phyloP scores from a whole-genome alignment of 2,888 invertebrate genomes.

The Exocentrus adspersus region DNA sequence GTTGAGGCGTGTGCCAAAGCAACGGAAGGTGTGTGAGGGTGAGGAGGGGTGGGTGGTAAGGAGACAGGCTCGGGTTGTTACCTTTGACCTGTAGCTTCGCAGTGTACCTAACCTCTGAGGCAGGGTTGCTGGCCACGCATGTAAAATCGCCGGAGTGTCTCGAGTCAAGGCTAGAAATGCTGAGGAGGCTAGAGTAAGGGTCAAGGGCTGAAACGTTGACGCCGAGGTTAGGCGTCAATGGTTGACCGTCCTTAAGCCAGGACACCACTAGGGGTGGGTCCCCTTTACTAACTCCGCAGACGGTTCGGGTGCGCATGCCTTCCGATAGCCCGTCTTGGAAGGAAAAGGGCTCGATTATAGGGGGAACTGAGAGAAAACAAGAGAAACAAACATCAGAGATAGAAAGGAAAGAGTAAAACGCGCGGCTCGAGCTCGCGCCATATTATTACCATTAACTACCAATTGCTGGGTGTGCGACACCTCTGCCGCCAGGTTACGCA shows the following conservation, averaged over 20 bases:
- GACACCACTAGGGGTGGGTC: slow-evolving; percentile 82
- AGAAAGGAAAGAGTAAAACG: slow-evolving; percentile 64
- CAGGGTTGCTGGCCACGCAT: slow-evolving; percentile 82
- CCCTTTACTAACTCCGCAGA: slow-evolving; percentile 83
- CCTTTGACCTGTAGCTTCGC: slow-evolving; percentile 85
- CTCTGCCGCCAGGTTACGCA: slow-evolving; percentile 77
- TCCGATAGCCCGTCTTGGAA: slow-evolving; percentile 85
- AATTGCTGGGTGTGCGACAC: slow-evolving; percentile 78
- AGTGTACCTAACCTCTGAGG: slow-evolving; percentile 81
- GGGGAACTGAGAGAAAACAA: slow-evolving; percentile 74
- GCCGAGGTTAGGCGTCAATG: slow-evolving; percentile 72
- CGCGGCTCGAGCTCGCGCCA: slow-evolving; percentile 59
- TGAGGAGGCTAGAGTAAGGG: slow-evolving; percentile 80
- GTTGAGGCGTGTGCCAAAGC: slow-evolving; percentile 73
- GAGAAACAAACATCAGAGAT: slow-evolving; percentile 70
- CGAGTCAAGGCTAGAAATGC: slow-evolving; percentile 80
- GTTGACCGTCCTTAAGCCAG: slow-evolving; percentile 85
- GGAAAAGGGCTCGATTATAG: slow-evolving; percentile 86
- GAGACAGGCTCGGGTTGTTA: slow-evolving; percentile 67
- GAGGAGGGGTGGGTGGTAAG: slow-evolving; percentile 43
- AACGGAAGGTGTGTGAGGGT: slow-evolving; percentile 59
- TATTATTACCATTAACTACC: slow-evolving; percentile 81
- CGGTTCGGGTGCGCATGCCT: slow-evolving; percentile 83
- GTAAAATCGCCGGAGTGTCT: slow-evolving; percentile 82
- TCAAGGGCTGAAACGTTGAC: slow-evolving; percentile 79